A percentile compares a stretch with the other conserved stretches of the same genome.
Conservation (phyloP, 2,797 vertebrate species). For the Aphelocoma californica region DNA sequence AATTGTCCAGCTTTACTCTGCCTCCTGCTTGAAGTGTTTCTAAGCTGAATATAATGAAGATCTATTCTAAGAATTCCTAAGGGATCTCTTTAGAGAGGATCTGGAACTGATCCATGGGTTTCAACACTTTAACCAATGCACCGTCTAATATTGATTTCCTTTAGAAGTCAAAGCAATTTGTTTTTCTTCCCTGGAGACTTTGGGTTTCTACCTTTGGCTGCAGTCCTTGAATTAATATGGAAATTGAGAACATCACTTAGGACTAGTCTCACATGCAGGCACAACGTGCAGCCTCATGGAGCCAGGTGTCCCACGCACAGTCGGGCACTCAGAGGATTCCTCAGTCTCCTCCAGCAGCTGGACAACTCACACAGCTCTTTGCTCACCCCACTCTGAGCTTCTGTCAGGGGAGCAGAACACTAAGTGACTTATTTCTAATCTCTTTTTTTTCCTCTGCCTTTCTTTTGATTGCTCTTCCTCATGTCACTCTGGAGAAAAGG, state of each 20-base stretch:
- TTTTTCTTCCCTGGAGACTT: conserved; percentile 32
- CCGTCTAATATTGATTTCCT: conserved; percentile 35
- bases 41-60: conserved; percentile 29
- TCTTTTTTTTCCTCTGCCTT: fast-evolving
- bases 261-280: neutral
- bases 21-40: conserved; percentile 7
- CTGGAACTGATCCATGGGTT: conserved; percentile 39
- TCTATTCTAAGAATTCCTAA: conserved; percentile 41
- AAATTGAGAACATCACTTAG: conserved; percentile 28
- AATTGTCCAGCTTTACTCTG: conserved; percentile 3
- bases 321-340: neutral
- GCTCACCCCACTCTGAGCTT: neutral
- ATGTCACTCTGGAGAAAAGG: neutral
- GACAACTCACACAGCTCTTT: neutral
- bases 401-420: neutral
- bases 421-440: neutral
- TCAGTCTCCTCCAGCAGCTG: neutral
- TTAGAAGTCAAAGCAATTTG: conserved; percentile 46
- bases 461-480: neutral
- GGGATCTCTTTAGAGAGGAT: conserved; percentile 26
- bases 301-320: neutral
- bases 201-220: conserved; percentile 33
- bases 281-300: neutral
- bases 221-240: conserved; percentile 50
- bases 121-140: conserved; percentile 44